Evolutionary conservation across 2,888 invertebrate species (phyloP).

Genomic region (Sisyra nigra): DNA sequence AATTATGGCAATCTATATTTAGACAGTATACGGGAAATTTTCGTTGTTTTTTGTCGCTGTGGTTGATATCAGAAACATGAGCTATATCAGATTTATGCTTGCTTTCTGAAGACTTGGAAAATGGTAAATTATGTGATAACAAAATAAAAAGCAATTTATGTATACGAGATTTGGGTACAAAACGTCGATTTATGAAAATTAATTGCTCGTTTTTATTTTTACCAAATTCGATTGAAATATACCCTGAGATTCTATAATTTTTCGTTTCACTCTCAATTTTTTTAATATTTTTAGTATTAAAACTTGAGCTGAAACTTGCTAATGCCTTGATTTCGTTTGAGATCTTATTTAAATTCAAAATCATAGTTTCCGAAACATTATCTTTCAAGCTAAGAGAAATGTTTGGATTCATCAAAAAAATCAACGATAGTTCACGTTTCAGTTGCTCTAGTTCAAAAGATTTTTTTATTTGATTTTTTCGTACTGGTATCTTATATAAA

Average conservation of each 20-base stretch:
- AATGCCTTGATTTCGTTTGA: constrained; percentile 34
- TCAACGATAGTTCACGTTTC: constrained; percentile 36
- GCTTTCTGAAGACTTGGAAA: neutral
- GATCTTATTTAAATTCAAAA: constrained; percentile 31
- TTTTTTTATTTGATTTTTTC: constrained; percentile 34
- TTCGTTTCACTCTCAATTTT: constrained; percentile 25
- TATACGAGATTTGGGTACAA: constrained; percentile 33
- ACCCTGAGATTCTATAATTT: constrained; percentile 36
- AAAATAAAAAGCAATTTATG: constrained; percentile 27
- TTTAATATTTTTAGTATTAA: constrained; percentile 23
- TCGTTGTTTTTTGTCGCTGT: constrained; percentile 12
- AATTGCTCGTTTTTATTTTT: constrained; percentile 35
- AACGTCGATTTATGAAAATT: constrained; percentile 48
- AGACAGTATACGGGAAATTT: constrained; percentile 32
- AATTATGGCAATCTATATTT: constrained; percentile 33
- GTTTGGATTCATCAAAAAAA: constrained; percentile 46
- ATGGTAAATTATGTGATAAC: constrained; percentile 17
- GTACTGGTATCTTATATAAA: constrained; percentile 42
- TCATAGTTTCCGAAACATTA: constrained; percentile 38
- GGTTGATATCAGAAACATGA: constrained; percentile 11
- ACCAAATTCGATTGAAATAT: constrained; percentile 33
- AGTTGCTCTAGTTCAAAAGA: constrained; percentile 41
- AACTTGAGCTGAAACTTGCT: constrained; percentile 30
- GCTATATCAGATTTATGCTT: constrained; percentile 9
- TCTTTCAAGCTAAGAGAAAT: constrained; percentile 54